phyloP scores from a whole-genome alignment of 2,113 vertebrate genomes.

The Vulpes lagopus region DNA sequence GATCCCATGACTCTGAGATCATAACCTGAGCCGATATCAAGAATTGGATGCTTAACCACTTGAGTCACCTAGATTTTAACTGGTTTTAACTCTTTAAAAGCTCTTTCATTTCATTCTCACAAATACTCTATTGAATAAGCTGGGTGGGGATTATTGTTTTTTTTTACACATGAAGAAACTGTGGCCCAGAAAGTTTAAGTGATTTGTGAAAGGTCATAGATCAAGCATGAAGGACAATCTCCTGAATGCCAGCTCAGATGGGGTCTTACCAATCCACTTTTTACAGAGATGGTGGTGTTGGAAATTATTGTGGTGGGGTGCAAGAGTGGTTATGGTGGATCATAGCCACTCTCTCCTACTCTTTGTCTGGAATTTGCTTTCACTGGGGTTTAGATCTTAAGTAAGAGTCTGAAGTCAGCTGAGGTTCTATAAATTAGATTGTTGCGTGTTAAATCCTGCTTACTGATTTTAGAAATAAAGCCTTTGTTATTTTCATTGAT shows the following conservation, averaged over 20 bases:
- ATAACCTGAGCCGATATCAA: not conserved
- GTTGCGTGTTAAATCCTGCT: not conserved
- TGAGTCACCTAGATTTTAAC: not conserved
- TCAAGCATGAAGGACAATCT: not conserved
- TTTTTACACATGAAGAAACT: not conserved
- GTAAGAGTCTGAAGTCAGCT: not conserved
- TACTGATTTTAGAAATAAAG: conserved; percentile 19
- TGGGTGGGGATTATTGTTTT: not conserved
- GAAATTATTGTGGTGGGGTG: not conserved
- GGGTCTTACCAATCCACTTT: not conserved
- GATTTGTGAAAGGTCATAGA: not conserved
- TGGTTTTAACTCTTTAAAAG: not conserved
- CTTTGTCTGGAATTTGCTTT: not conserved
- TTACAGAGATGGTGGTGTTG: not conserved
- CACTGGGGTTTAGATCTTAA: not conserved
- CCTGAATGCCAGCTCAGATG: not conserved
- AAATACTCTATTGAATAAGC: not conserved
- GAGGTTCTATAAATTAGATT: not conserved
- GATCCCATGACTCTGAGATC: not conserved
- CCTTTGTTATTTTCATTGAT: conserved; percentile 12
- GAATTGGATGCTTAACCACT: not conserved
- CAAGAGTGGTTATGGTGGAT: not conserved
- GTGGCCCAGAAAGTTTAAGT: not conserved
- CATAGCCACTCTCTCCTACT: not conserved
- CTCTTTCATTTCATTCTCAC: conserved; percentile 26